These are phyloP conservation scores for Macrotrachela quadricornifera DNA, from an alignment of 1,140 invertebrate genomes.

Conservation along the genomic window DNA sequence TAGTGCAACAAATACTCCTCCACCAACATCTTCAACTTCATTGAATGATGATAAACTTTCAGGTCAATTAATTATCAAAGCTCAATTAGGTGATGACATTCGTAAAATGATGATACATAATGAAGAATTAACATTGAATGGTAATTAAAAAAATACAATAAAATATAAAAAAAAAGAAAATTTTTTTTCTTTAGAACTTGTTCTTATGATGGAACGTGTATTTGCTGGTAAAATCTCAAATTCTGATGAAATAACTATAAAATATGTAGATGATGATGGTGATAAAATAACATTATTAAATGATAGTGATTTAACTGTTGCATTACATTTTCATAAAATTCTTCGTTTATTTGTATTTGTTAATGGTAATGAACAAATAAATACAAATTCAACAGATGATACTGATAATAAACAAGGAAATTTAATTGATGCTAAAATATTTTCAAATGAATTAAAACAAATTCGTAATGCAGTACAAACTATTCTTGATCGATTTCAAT, in stretches of 20 bases:
- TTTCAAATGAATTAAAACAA: no score
- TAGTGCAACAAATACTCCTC: not conserved
- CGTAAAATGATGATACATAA: slow-evolving; percentile 50
- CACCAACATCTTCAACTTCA: not conserved
- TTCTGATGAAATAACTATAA: slow-evolving; percentile 47
- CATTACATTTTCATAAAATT: not conserved
- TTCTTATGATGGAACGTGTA: slow-evolving; percentile 54
- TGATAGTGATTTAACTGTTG: not conserved
- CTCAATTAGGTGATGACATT: slow-evolving; percentile 47
- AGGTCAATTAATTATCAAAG: slow-evolving; percentile 40
- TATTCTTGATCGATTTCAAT: no score
- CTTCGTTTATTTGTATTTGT: no score
- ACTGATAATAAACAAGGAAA: no score
- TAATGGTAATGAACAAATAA: no score
- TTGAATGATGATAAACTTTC: slow-evolving; percentile 24
- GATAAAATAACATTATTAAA: not conserved
- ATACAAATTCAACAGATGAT: not conserved
- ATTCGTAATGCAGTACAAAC: no score
- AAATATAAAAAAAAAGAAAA: no score
- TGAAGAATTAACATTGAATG: slow-evolving; percentile 54
- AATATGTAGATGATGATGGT: slow-evolving; percentile 51
- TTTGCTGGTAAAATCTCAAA: slow-evolving; percentile 42
- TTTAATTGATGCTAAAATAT: no score
- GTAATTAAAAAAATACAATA: no score
- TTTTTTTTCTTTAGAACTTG: slow-evolving; percentile 28